A percentile compares a stretch with the other conserved stretches of the same genome.
Evolutionary conservation across 2,888 invertebrate species (phyloP).

Genomic region (Philaethria dido): DNA sequence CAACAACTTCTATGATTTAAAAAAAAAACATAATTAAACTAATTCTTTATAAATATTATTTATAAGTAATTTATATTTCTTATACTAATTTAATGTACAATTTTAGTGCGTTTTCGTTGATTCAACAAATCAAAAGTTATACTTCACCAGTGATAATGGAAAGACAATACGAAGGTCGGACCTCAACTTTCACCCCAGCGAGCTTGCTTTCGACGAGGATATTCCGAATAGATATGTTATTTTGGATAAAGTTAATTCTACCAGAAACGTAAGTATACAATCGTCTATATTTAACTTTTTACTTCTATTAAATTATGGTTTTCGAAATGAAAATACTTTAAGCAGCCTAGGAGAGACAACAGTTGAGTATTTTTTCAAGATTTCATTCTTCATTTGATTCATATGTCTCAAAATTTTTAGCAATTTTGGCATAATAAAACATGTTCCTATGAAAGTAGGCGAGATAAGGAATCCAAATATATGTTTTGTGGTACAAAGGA

Average conservation of each 20-base stretch:
- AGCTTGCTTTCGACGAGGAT: conserved; percentile 89
- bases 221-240: conserved; percentile 88
- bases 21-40: no score
- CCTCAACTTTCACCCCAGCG: conserved; percentile 90
- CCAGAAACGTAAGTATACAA: conserved; percentile 69
- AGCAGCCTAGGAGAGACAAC: not conserved
- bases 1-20: no score
- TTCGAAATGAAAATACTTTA: not conserved
- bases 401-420: no score
- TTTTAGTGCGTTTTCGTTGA: conserved; percentile 94
- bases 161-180: conserved; percentile 85
- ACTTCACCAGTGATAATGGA: conserved; percentile 90
- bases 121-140: conserved; percentile 89
- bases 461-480: no score
- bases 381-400: no score
- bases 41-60: no score
- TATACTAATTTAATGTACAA: conserved; percentile 7
- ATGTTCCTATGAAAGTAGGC: no score
- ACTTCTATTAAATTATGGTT: not conserved
- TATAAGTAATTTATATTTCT: not conserved
- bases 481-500: no score
- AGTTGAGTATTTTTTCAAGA: no score
- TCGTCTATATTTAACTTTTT: not conserved
- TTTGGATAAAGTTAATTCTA: conserved; percentile 88
- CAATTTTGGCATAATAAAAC: no score